A percentile compares a stretch with the other conserved stretches of the same genome.
Evolutionary conservation across 2,113 vertebrate genomes (phyloP).

Genomic region (Macroglossus sobrinus): DNA sequence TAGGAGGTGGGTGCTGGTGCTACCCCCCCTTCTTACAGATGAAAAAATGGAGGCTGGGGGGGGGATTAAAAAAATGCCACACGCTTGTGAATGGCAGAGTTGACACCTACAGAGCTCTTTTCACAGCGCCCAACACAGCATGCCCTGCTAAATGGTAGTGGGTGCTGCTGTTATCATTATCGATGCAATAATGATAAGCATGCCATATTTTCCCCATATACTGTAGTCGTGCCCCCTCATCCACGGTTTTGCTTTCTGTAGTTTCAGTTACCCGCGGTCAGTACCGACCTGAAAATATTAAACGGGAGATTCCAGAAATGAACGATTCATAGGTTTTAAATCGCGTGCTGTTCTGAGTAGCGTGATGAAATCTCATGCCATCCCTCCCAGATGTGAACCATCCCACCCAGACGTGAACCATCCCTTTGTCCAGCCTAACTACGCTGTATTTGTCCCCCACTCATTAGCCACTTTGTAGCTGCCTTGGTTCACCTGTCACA

Average conservation of each 20-base stretch:
- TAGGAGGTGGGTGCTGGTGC: background rate
- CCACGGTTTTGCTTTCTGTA: background rate
- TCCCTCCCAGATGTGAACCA: background rate
- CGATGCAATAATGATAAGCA: background rate
- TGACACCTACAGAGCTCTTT: background rate
- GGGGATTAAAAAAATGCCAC: background rate
- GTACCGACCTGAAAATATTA: background rate
- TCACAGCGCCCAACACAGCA: accelerated
- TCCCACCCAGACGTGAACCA: background rate
- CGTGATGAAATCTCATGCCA: too few relatives aligned
- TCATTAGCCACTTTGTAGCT: background rate
- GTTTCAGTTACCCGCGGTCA: background rate
- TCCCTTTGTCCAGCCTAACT: background rate
- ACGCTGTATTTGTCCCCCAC: background rate
- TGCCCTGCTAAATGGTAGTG: accelerated
- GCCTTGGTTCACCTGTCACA: too few relatives aligned
- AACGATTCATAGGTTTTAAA: background rate
- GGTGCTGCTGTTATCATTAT: background rate
- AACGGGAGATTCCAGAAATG: background rate
- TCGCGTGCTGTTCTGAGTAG: background rate
- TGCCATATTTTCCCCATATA: background rate
- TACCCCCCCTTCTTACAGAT: background rate
- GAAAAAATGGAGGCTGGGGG: constrained; percentile 1
- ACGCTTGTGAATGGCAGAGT: background rate
- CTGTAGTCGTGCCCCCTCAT: background rate